Percentiles rank a stretch among this genome's conserved stretches.
Evolutionary conservation across 2,888 invertebrate genomes (phyloP).

Genomic region (Mantis religiosa): DNA sequence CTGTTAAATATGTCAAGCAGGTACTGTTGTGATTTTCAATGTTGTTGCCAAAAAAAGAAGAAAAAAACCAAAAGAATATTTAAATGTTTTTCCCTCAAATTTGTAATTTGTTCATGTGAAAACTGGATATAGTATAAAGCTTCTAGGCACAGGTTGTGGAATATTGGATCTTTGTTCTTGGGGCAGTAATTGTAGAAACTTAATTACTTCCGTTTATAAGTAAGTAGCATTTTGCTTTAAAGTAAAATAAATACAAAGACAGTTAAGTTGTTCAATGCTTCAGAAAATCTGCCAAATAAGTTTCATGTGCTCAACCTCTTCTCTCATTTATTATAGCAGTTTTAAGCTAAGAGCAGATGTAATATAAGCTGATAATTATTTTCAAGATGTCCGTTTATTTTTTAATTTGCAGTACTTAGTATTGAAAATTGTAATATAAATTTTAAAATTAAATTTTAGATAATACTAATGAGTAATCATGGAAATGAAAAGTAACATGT

Average conservation of each 20-base stretch:
- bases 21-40: background rate
- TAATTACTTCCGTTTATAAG: background rate
- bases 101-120: background rate
- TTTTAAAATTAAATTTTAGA: no score
- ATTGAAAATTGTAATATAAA: no score
- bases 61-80: background rate
- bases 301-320: no score
- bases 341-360: no score
- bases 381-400: no score
- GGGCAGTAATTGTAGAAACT: background rate
- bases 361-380: no score
- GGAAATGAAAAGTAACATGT: no score
- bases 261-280: background rate
- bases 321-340: no score
- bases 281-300: background rate
- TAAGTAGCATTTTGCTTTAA: background rate
- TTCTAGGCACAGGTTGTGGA: background rate
- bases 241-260: background rate
- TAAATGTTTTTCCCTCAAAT: background rate
- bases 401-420: no score
- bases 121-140: background rate
- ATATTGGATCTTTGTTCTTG: background rate
- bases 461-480: no score
- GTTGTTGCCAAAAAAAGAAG: background rate
- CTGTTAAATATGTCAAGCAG: background rate